phyloP scores from a whole-genome alignment of 1,140 invertebrate genomes.

The Lethrus apterus region DNA sequence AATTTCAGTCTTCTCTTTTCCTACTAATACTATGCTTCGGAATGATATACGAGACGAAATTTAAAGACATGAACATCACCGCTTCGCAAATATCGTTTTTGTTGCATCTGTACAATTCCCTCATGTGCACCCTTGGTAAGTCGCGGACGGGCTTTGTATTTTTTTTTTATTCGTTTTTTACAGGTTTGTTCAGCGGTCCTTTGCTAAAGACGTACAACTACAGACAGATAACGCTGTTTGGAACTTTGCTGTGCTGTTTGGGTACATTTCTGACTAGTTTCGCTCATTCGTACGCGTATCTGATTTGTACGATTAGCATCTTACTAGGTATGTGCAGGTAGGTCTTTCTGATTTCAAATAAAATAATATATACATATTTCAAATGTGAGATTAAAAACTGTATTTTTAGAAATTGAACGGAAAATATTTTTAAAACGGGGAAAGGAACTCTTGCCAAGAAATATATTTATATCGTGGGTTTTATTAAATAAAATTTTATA shows the following conservation, averaged over 20 bases:
- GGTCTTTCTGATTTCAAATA: no score
- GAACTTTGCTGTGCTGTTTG: constrained; percentile 26
- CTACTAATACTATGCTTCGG: constrained; percentile 35
- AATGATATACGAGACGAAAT: constrained; percentile 32
- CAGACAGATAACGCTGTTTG: constrained; percentile 28
- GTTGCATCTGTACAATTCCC: constrained; percentile 32
- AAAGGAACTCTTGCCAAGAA: no score
- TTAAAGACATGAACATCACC: constrained; percentile 25
- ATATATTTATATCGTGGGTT: no score
- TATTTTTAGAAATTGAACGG: no score
- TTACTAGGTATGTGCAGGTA: constrained; percentile 31
- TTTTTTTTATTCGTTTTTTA: constrained; percentile 22
- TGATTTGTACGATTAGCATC: constrained; percentile 34
- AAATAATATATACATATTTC: no score
- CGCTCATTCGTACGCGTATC: constrained; percentile 25
- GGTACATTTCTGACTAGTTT: constrained; percentile 34
- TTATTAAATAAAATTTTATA: no score
- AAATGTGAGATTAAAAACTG: no score
- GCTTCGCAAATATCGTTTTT: constrained; percentile 33
- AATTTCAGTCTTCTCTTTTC: constrained; percentile 25
- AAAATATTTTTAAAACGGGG: no score
- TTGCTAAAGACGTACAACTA: constrained; percentile 35
- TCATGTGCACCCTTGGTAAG: constrained; percentile 31
- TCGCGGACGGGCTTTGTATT: neutral
- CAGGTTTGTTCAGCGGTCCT: constrained; percentile 36